phyloP scores from a whole-genome alignment of 2,797 vertebrate species.

The Psittacula echo region DNA sequence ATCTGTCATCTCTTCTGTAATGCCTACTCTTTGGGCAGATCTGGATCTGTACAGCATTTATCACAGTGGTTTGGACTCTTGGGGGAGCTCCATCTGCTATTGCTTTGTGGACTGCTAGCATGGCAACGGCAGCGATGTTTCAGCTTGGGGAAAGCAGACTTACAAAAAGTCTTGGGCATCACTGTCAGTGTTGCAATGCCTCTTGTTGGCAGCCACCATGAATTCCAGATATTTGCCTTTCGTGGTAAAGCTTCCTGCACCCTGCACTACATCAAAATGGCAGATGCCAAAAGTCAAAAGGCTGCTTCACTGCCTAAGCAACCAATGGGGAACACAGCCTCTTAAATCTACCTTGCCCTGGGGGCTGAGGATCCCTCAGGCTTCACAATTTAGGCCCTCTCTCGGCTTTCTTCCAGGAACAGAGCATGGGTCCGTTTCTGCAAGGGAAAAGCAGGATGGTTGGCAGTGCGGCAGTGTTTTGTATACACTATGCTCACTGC shows the following conservation, averaged over 20 bases:
- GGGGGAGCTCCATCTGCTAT: neutral
- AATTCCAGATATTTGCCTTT: neutral
- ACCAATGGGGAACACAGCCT: neutral
- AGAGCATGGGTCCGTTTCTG: conserved; percentile 27
- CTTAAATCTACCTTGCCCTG: neutral
- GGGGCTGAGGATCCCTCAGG: neutral
- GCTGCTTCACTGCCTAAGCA: neutral
- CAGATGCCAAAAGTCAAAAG: neutral
- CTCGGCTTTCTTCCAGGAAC: conserved; percentile 12
- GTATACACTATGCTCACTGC: neutral
- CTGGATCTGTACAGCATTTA: neutral
- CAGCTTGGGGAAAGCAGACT: neutral
- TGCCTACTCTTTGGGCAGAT: neutral
- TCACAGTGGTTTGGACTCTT: neutral
- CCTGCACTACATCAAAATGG: neutral
- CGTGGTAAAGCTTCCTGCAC: neutral
- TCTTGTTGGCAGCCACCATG: neutral
- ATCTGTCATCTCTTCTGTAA: neutral
- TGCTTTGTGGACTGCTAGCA: neutral
- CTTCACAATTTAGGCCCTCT: neutral
- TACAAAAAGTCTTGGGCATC: neutral
- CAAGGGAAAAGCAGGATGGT: conserved; percentile 26
- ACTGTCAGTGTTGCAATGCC: neutral
- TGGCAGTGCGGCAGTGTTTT: conserved; percentile 27
- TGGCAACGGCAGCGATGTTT: fast-evolving